Evolutionary conservation across 2,797 vertebrate species (phyloP).

Genomic region (Sebastes matsubarae): DNA sequence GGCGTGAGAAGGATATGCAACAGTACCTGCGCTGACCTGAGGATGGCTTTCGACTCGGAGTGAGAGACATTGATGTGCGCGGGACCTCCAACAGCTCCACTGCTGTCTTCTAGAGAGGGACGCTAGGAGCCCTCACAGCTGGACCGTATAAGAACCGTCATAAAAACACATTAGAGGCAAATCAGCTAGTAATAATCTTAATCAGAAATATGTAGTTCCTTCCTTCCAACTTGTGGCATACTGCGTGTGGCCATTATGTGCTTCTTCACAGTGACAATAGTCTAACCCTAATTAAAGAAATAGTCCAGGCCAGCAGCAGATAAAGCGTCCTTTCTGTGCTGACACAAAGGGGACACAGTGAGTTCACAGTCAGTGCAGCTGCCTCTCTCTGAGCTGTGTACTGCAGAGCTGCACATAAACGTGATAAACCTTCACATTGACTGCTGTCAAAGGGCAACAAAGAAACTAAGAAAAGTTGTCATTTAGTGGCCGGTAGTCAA

Average conservation of each 20-base stretch:
- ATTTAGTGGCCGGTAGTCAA: neutral
- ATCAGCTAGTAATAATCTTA: neutral
- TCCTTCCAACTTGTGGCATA: neutral
- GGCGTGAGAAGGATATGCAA: neutral
- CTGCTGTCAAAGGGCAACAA: slow-evolving; percentile 8
- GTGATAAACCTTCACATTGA: slow-evolving; percentile 26
- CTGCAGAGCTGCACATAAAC: slow-evolving; percentile 41
- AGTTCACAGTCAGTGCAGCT: slow-evolving; percentile 57
- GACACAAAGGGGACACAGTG: slow-evolving; percentile 63
- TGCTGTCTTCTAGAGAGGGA: slow-evolving; percentile 58
- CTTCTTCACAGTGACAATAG: slow-evolving; percentile 26
- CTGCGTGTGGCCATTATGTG: slow-evolving; percentile 3
- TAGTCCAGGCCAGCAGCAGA: slow-evolving; percentile 42
- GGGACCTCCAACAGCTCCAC: slow-evolving; percentile 41
- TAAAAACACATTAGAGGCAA: neutral
- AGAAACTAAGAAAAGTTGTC: neutral
- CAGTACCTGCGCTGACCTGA: slow-evolving; percentile 82
- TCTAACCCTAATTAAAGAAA: slow-evolving; percentile 29
- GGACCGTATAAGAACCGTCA: slow-evolving; percentile 19
- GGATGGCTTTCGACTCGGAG: slow-evolving; percentile 75
- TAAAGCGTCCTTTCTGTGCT: slow-evolving; percentile 62
- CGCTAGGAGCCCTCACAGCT: slow-evolving; percentile 57
- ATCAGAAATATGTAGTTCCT: neutral
- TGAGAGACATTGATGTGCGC: slow-evolving; percentile 76
- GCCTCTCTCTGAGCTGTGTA: slow-evolving; percentile 28